Base-by-base conservation (phyloP, 2,113 vertebrate genomes). In the Phoenicopterus ruber region DNA sequence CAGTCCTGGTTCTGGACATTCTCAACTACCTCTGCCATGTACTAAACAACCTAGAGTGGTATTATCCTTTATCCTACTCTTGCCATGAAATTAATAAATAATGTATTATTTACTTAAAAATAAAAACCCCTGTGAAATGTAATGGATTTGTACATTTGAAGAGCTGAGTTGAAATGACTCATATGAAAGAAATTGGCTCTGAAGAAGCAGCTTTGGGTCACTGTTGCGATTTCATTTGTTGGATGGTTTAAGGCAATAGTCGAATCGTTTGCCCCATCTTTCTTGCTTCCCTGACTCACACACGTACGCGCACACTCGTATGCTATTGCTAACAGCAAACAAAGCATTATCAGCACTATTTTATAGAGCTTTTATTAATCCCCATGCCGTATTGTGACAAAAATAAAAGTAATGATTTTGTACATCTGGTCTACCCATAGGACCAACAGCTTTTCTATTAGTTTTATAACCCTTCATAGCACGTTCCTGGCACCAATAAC, bases 171-270 rank as follows among this genome's bases (percentile, higher is more conserved):
- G 58, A 93, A 97, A 72, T 42, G 84, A 72, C 17, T 83, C 42
- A 28, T 84, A 94, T 82, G 81, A 93, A 97, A 96, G 46, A 76
- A 93, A 70, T 63, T 93, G 77, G 74, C 40, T 97, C 74, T 81
- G 85, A 95, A 88, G 55, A 92, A 95, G 67, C 91, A 92, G 86
- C 82, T 97, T 96, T 94, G 77, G 95, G 89, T 97, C 95, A 96
- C 13, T 88, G 91, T 76, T 96, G 88, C 69, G 96, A 87, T 97
- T 96, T 82, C 62, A 94, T 97, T 96, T 96, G 93, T 96, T 90
- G 95, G 88, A 84, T 86, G 77, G 86, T 96, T 96, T 97, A 96
- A 96, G 52, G 95, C 96, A 95, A 96, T 66, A 91, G 66, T 89
- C 11, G 92, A 78, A 96, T 80, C 24, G 19, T 58, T 40, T 58